Base-by-base conservation (phyloP, 2,113 vertebrate genomes). In the Hippocampus zosterae region DNA sequence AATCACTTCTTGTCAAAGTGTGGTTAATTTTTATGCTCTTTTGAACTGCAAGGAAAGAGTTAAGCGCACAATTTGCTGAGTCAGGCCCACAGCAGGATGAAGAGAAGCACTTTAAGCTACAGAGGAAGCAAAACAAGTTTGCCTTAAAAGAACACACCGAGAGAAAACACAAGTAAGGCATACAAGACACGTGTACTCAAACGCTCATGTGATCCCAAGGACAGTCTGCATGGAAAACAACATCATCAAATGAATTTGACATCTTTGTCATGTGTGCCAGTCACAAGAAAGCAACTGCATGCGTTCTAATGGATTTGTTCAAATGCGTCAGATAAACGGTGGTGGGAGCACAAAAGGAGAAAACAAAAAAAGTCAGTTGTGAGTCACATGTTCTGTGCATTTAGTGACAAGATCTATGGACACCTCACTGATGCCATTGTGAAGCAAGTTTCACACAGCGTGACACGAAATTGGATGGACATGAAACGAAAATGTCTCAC, bases 51-150 rank as follows among this genome's bases (percentile, higher is more conserved):
- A 61, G 16, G 10, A 68, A 62, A 71, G 78, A 78, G 73, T 79
- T 65, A 73, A 79, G 37, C 52, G 10, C 29, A 67, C 27, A 40
- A 33, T 61, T 78, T 83, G 80, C 84, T 82, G 81, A 89, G 79
- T 87, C 84, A 80, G 37, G 72, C 71, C 69, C 52, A 78, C 72
- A 60, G 56, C 73, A 63, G 56, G 2, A 59, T 19, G 67, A 81
- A 73, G 74, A 78, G 67, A 63, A 62, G 65, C 59, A 76, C 77
- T 77, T 72, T 63, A 72, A 72, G 52, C 69, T 67, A 59, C 2
- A 3, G 3, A 41, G 29, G 77, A 69, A 75, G 74, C 64, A 63
- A 57, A 60, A 74, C 75, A 27, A 52, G 65, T 11, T 64, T 48
- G 23, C 44, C 6, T 21, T 11, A 41, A 64, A 41, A 59, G 13